Evolutionary conservation across 2,113 vertebrate species (phyloP), one percentile per base, ranked within the genome.

Genomic region (Tragelaphus strepsiceros): DNA sequence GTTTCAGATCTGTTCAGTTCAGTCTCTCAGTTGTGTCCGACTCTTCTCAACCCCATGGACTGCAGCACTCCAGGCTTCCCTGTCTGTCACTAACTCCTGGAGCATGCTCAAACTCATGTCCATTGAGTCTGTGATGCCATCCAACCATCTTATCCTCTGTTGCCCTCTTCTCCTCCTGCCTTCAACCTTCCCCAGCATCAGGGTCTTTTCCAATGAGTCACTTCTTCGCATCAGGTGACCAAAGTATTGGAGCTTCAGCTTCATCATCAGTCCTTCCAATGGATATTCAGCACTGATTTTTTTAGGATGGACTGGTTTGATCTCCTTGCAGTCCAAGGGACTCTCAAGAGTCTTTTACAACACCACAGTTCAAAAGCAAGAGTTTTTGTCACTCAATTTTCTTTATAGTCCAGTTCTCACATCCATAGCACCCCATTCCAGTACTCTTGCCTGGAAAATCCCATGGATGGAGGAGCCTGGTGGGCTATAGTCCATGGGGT

Each of bases 221-320:
- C 9, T 71, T 71, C n/a, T 71, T 35, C 0, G 0, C 67, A 71
- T 71, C 67, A 71, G 64, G 5, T 71, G 5, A n/a, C 67, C 67
- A 35, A 71, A 71, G 67, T 35, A 10, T 35, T 35, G 9, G 64
- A 35, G 9, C 64, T 71, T 71, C 64, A 35, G 64, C n/a, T 71
- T 35, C 67, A 71, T 1, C n/a, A 71, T 71, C n/a, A 35, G n/a
- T 71, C 9, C 19, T 35, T 71, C n/a, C n/a, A 35, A 35, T 71
- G n/a, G 2, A 5, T 35, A 71, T 22, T 71, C 67, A 71, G n/a
- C 9, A 22, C n/a, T 71, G 19, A 71, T 71, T 22, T 71, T 19
- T 71, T 71, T 22, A 71, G 17, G 19, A 71, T 35, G 19, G n/a
- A 22, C 67, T 71, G n/a, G n/a, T 35, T 35, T 12, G n/a, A 35